A percentile compares a stretch with the other conserved stretches of the same genome.
Evolutionary conservation across 2,888 invertebrate genomes (phyloP).

Genomic region (Bombylius discolor): DNA sequence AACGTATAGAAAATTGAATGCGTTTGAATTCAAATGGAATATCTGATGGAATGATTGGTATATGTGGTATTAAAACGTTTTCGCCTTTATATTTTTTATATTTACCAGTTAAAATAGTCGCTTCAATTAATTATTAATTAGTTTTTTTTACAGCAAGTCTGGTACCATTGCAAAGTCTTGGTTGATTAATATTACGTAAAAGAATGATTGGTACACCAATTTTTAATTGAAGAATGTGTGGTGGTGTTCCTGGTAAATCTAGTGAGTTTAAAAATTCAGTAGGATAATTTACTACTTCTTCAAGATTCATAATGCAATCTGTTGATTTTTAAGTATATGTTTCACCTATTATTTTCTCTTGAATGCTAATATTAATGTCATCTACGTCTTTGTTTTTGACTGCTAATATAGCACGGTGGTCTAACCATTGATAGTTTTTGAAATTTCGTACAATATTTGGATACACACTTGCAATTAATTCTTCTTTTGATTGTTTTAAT

Average conservation of each 20-base stretch:
- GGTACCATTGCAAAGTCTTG: slow-evolving; percentile 20
- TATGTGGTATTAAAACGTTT: slow-evolving; percentile 22
- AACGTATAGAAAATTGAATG: slow-evolving; percentile 21
- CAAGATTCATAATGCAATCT: too few species aligned
- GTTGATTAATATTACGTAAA: slow-evolving; percentile 17
- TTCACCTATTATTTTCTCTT: too few species aligned
- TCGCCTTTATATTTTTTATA: slow-evolving; percentile 15
- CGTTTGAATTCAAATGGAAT: slow-evolving; percentile 20
- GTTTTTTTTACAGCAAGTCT: slow-evolving; percentile 19
- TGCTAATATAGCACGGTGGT: slow-evolving; percentile 9
- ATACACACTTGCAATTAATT: too few species aligned
- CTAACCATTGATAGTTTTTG: slow-evolving; percentile 11
- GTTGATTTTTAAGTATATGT: too few species aligned
- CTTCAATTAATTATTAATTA: slow-evolving; percentile 19
- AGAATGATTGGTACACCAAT: slow-evolving; percentile 15
- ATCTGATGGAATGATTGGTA: slow-evolving; percentile 25
- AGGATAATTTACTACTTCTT: too few species aligned
- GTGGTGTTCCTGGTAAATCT: too few species aligned
- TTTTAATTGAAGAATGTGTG: slow-evolving; percentile 15
- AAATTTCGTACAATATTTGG: slow-evolving; percentile 1
- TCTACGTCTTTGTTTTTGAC: too few species aligned
- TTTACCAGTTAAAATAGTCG: slow-evolving; percentile 17
- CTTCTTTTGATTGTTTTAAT: too few species aligned
- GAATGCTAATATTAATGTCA: too few species aligned
- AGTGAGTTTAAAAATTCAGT: too few species aligned